These are phyloP conservation scores for Ophioderma brevispina DNA, from an alignment of 35 echinoderm and acorn worm species.

Conservation along the genomic window DNA sequence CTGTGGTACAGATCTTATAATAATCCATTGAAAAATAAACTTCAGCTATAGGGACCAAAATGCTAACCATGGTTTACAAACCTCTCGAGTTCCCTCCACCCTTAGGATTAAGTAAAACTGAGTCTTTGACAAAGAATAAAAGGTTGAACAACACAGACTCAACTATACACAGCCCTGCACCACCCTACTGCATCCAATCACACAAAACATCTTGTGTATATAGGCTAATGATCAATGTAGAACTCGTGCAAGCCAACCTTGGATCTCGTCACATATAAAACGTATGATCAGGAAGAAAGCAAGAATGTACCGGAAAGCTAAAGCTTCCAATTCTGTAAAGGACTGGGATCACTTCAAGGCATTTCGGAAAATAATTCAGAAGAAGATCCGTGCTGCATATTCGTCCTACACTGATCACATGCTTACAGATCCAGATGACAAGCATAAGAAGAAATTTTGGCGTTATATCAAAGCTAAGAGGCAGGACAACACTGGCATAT, in stretches of 20 bases:
- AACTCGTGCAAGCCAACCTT: slow-evolving; percentile 14
- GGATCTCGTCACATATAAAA: slow-evolving; percentile 38
- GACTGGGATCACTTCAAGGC: slow-evolving; percentile 48
- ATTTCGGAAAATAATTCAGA: slow-evolving; percentile 42
- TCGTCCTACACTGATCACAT: not conserved
- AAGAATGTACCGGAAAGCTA: slow-evolving; percentile 52
- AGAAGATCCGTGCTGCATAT: slow-evolving; percentile 25
- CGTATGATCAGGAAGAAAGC: slow-evolving; percentile 48
- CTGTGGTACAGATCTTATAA: too few relatives aligned
- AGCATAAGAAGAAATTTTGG: slow-evolving; percentile 28
- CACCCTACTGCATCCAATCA: too few relatives aligned
- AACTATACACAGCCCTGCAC: too few relatives aligned
- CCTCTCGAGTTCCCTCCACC: too few relatives aligned
- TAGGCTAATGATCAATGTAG: too few relatives aligned
- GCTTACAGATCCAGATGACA: slow-evolving; percentile 10
- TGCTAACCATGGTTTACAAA: too few relatives aligned
- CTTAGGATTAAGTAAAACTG: too few relatives aligned
- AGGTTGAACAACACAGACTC: too few relatives aligned
- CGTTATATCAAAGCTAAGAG: slow-evolving; percentile 13
- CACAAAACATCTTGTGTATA: too few relatives aligned
- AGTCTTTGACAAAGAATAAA: too few relatives aligned
- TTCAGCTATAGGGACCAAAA: too few relatives aligned
- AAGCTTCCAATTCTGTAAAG: slow-evolving; percentile 1
- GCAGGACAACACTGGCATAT: slow-evolving; percentile 12
- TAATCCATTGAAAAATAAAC: too few relatives aligned